Evolutionary conservation across 2,888 invertebrate genomes (phyloP).

Genomic region (Calameuta pallipes): DNA sequence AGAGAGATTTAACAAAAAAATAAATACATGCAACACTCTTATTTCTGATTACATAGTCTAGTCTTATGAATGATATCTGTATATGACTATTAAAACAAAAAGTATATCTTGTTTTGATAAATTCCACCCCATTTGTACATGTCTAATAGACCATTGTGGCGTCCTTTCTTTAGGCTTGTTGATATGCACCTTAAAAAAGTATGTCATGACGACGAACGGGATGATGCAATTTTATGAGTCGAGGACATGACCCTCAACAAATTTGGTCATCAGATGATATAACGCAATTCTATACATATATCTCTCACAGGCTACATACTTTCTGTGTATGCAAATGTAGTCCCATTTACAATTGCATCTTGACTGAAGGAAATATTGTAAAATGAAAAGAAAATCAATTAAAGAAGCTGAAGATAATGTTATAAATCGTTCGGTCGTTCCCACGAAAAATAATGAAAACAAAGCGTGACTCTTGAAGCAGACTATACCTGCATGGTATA

Average conservation of each 20-base stretch:
- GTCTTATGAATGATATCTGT: no score
- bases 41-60: not conserved
- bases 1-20: not conserved
- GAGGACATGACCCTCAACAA: slow-evolving; percentile 10
- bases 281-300: not conserved
- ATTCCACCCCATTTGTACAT: not conserved
- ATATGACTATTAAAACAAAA: not conserved
- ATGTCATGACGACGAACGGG: not conserved
- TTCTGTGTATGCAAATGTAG: not conserved
- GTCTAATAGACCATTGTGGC: not conserved
- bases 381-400: not conserved
- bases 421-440: not conserved
- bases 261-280: slow-evolving; percentile 11
- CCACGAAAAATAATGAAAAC: not conserved
- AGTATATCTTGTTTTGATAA: not conserved
- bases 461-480: not conserved
- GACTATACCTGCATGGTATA: not conserved
- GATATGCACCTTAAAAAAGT: not conserved
- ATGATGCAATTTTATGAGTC: slow-evolving; percentile 2
- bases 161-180: not conserved
- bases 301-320: not conserved
- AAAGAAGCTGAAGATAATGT: not conserved
- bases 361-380: not conserved
- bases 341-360: not conserved
- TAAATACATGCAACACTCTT: no score